A percentile compares a stretch with the other conserved stretches of the same genome.
Conservation (phyloP, 2,113 vertebrate genomes). For the Pithys albifrons region DNA sequence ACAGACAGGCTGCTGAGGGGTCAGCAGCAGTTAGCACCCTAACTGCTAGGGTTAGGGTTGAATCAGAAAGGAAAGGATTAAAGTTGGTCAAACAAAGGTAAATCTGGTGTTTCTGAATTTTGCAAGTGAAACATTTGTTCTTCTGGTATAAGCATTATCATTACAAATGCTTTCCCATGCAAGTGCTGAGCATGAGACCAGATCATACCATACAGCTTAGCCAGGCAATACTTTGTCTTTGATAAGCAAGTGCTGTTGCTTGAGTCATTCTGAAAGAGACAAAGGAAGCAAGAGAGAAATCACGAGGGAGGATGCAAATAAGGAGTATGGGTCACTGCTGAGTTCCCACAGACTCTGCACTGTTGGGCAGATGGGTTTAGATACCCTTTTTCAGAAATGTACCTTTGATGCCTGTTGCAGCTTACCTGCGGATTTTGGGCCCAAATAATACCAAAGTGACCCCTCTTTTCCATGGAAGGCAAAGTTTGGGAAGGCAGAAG, state of each 20-base stretch:
- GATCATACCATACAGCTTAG: not conserved
- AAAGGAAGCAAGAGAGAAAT: slow-evolving; percentile 14
- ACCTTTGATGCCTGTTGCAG: not conserved
- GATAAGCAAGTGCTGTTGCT: not conserved
- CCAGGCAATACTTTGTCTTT: not conserved
- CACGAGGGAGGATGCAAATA: slow-evolving; percentile 20
- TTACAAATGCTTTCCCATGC: not conserved
- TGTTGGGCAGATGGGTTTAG: not conserved
- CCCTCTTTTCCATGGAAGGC: not conserved
- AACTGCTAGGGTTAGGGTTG: too few relatives aligned
- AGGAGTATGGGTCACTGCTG: not conserved
- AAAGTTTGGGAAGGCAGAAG: not conserved
- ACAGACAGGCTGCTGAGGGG: not conserved
- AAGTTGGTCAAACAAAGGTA: not conserved
- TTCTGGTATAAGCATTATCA: not conserved
- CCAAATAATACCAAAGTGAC: not conserved
- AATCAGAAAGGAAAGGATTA: not conserved
- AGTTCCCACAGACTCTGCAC: not conserved
- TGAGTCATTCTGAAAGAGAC: slow-evolving; percentile 45
- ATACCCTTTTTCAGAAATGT: not conserved
- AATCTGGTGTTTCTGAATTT: slow-evolving; percentile 2
- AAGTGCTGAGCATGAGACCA: not conserved
- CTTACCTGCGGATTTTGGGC: not conserved
- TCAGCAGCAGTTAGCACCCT: not conserved
- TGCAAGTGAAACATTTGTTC: not conserved